A percentile compares a stretch with the other conserved stretches of the same genome.
Evolutionary conservation across 2,113 vertebrate species (phyloP).

Genomic region (Pseudopodoces humilis): DNA sequence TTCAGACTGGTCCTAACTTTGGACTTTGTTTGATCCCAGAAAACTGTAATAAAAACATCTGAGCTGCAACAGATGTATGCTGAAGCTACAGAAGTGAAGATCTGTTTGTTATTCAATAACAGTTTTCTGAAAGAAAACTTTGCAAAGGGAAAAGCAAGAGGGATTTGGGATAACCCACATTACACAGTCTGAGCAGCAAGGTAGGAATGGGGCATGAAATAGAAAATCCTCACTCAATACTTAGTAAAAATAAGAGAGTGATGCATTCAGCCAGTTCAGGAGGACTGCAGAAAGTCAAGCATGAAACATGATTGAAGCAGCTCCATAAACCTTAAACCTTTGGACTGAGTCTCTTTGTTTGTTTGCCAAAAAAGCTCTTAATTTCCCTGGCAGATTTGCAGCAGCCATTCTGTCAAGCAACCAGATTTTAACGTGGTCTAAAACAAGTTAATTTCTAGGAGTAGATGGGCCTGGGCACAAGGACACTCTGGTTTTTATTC

Average conservation of each 20-base stretch:
- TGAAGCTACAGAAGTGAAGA: not conserved
- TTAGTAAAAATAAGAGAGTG: not conserved
- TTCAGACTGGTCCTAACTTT: not conserved
- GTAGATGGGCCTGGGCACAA: not conserved
- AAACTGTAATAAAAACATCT: not conserved
- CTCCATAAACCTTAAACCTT: not conserved
- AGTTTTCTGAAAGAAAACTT: not conserved
- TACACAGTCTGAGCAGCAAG: not conserved
- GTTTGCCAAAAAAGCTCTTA: not conserved
- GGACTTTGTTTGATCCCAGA: not conserved
- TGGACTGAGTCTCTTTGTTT: not conserved
- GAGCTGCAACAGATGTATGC: not conserved
- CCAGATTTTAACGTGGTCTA: not conserved
- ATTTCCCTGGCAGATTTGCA: not conserved
- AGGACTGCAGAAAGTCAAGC: not conserved
- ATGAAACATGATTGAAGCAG: not conserved
- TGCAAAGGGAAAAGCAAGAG: not conserved
- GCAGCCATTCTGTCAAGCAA: not conserved
- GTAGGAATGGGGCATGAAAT: not conserved
- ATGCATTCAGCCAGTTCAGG: not conserved
- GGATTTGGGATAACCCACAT: not conserved
- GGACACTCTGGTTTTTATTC: not conserved
- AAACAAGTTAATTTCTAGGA: not conserved
- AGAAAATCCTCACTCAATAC: not conserved
- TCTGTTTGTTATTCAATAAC: accelerated